These are phyloP conservation scores for Oryzias celebensis DNA, from an alignment of 2,113 vertebrate species.

Conservation along the genomic window DNA sequence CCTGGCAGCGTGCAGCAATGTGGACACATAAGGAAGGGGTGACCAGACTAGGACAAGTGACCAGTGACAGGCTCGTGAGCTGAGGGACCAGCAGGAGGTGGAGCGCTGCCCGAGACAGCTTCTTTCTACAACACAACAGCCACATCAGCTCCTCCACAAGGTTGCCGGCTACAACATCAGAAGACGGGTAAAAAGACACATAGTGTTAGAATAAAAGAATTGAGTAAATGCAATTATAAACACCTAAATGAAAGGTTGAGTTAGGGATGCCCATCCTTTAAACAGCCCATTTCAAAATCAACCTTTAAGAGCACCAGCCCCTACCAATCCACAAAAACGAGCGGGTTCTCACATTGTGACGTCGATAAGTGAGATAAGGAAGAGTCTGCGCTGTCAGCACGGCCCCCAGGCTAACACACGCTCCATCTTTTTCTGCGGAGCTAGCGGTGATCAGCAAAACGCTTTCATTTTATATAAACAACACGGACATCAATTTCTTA, in stretches of 20 bases:
- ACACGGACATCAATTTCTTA: no score
- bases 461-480: no score
- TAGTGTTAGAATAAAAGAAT: background rate
- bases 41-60: constrained; percentile 68
- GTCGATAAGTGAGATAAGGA: no score
- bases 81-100: constrained; percentile 86
- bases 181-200: background rate
- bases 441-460: no score
- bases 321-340: no score
- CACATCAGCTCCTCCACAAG: constrained; percentile 79
- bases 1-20: constrained; percentile 81
- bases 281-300: no score
- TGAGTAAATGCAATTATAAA: background rate
- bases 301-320: no score
- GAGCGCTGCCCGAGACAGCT: constrained; percentile 77
- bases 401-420: no score
- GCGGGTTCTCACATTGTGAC: no score
- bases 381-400: no score
- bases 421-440: no score
- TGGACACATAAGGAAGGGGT: constrained; percentile 74
- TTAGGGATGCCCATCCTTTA: background rate
- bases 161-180: constrained; percentile 51
- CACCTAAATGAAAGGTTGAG: background rate
- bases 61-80: constrained; percentile 77
- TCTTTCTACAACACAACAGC: constrained; percentile 70